Percentiles rank a stretch among this genome's conserved stretches.
Conservation (phyloP, 1,140 invertebrate genomes). For the Brachionus paranguensis region DNA sequence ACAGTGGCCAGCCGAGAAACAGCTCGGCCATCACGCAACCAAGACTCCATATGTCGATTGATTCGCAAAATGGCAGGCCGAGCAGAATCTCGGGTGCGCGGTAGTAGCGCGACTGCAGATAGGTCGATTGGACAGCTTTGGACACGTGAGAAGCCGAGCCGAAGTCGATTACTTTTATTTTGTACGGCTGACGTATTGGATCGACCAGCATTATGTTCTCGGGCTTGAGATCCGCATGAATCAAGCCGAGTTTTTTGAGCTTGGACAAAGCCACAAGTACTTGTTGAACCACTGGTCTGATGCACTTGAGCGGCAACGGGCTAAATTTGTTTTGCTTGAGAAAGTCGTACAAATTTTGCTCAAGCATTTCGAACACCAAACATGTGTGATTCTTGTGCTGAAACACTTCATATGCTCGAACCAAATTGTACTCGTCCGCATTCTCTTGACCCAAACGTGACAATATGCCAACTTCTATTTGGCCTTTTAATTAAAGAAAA, state of each 20-base stretch:
- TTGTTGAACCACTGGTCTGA: conserved; percentile 95
- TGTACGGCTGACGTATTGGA: conserved; percentile 88
- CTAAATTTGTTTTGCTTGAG: conserved; percentile 99
- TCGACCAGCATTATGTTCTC: conserved; percentile 99
- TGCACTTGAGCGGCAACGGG: conserved; percentile 92
- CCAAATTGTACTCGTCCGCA: conserved; percentile 96
- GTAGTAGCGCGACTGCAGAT: conserved; percentile 97
- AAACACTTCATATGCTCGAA: conserved; percentile 98
- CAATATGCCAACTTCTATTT: conserved; percentile 97
- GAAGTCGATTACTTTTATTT: conserved; percentile 95
- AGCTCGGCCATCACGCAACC: conserved; percentile 98
- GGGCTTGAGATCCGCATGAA: conserved; percentile 98
- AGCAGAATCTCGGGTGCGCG: conserved; percentile 96
- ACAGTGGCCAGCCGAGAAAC: conserved; percentile 97
- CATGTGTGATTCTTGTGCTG: conserved; percentile 99
- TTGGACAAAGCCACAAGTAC: conserved; percentile 85
- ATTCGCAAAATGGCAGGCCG: conserved; percentile 94
- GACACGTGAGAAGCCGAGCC: conserved; percentile 97
- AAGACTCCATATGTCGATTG: conserved; percentile 99
- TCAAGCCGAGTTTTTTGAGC: conserved; percentile 94
- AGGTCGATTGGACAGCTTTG: conserved; percentile 98
- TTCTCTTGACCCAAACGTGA: conserved; percentile 95
- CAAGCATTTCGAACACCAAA: conserved; percentile 98
- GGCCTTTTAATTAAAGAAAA: conserved; percentile 48
- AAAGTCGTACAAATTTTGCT: conserved; percentile 99